Conservation (phyloP, 2,888 invertebrate species). For the Trichacis sp. region DNA sequence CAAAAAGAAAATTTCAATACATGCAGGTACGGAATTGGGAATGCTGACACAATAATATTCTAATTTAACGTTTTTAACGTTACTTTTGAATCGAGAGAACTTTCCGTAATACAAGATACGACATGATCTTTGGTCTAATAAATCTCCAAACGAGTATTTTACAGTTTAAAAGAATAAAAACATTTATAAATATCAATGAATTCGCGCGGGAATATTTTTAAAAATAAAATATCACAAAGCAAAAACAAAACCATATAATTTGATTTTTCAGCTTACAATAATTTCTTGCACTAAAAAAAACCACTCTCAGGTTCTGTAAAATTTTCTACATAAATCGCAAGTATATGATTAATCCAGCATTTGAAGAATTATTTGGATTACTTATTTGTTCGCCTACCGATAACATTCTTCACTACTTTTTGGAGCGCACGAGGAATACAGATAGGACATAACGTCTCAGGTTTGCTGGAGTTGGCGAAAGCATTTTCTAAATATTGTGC, state of each 20-base stretch:
- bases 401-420: constrained; percentile 48
- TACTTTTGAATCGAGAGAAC: not conserved
- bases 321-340: not conserved
- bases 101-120: no score
- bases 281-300: not conserved
- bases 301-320: not conserved
- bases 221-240: not conserved
- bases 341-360: not conserved
- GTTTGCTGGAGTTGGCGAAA: constrained; percentile 52
- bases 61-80: no score
- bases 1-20: no score
- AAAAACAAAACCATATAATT: not conserved
- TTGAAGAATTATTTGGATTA: constrained; percentile 11
- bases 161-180: not conserved
- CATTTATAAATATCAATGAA: not conserved
- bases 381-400: constrained; percentile 30
- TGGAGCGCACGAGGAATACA: constrained; percentile 61
- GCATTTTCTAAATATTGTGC: constrained; percentile 60
- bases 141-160: not conserved
- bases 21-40: no score
- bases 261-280: not conserved
- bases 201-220: not conserved
- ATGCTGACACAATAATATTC: no score
- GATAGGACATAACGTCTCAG: constrained; percentile 62
- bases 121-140: not conserved